Base-by-base conservation (phyloP, 2,797 vertebrate species). In the Dendrocincla fuliginosa region DNA sequence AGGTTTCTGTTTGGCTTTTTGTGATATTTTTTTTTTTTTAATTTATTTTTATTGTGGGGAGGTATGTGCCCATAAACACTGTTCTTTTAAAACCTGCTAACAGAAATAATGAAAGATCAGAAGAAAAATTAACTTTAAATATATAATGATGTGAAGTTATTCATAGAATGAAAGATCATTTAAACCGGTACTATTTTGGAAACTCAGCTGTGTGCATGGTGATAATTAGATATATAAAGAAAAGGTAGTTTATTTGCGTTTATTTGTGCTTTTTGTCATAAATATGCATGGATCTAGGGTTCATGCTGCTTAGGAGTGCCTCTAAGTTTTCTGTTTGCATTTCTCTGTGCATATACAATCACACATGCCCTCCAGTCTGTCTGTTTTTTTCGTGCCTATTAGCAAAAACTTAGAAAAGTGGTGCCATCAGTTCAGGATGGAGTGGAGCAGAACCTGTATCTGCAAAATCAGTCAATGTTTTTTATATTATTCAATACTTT, bases 91-190 rank as follows among this genome's bases (percentile, higher is more conserved):
- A 83, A 69, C 44, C 7, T 77, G 7, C 11, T 50, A 90, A 88
- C 84, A 41, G 50, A 92, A 84, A 42, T 46, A 57, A 6, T 73
- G 91, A 77, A 88, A 94, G 55, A 78, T 61, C 80, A 87, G 93
- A 94, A 91, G 86, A 92, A 74, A 95, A 89, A 78, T 67, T 55
- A 90, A 80, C 30, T 83, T 89, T 90, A 87, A 95, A 87, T 67
- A 89, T 89, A 55, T 78, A 89, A 60, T 87, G 22, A 87, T 63
- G 44, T 63, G 53, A 80, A 70, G 33, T 67, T 93, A 77, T 83
- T 95, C 16, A 14, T 95, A 88, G 91, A 93, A 37, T 23, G 37
- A 88, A 85, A 47, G 50, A 79, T 90, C 13, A 39, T 76, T 94
- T 86, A 74, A 94, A 87, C 63, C 44, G 60, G 32, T 61, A 37